Base-by-base conservation (phyloP, 1,140 invertebrate species). In the Listronotus oregonensis region DNA sequence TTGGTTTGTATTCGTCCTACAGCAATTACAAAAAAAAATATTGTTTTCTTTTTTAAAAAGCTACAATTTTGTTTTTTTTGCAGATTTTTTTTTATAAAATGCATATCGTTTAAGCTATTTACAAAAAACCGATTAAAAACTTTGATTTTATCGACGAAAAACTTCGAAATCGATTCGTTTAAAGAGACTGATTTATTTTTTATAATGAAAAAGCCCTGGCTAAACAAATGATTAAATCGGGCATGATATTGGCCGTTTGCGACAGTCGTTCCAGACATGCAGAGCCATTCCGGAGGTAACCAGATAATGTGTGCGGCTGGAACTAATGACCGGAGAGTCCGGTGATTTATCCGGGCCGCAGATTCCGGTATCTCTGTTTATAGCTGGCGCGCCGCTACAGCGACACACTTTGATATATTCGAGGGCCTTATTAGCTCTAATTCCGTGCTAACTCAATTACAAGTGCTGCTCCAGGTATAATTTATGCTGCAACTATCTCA, bases 291-390 rank as follows among this genome's bases (percentile, higher is more conserved):
- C 70, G 72, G 71, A 69, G 68, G 71, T 76, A 74, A 71, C 74
- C 71, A 73, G 73, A 76, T 75, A 76, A 76, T 76, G 75, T 73
- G 73, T 70, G 70, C 69, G 73, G 73, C 71, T 75, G 69, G 64
- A 77, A 74, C 75, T 77, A 77, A 77, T 76, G 75, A 77, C 75
- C 74, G 71, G 70, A 75, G 69, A 75, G 74, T 73, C 74, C 73
- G 71, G 75, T 77, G 75, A 77, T 77, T 77, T 77, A 77, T 77
- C 75, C 75, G 66, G 69, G 70, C 68, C 71, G 55, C 72, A 71
- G 68, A 69, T 71, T 73, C 72, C 73, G 72, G 71, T 73, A 72
- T 74, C 74, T 72, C 71, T 68, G 71, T 74, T 74, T 75, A 73
- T 75, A 73, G 50, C 71, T 58, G 67, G 64, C 68, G 61, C 64